Base-by-base conservation (phyloP, 2,888 invertebrate genomes). In the Bimastos eiseni region DNA sequence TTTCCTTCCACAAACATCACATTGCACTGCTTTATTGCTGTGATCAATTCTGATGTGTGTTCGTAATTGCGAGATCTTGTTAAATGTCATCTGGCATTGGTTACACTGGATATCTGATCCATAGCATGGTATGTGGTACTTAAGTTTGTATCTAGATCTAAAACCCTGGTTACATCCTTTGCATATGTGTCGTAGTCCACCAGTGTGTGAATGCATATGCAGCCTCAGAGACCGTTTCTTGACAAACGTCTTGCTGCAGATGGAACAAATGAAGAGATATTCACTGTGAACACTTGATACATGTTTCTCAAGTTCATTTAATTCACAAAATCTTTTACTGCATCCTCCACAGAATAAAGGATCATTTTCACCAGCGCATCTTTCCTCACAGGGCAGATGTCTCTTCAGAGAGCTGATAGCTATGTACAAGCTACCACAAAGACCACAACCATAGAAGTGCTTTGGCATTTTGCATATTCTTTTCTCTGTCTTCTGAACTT, bases 1-100 rank as follows among this genome's bases (percentile, higher is more conserved):
- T 37, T 86, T 86, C 86, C 36, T 36, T 37, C 86, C 86, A 70
- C 90, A 90, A 33, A 37, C 38, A 19, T 49, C 49, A 30, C 89
- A 44, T 8, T 37, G 24, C 15, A 41, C 89, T n/a, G n/a, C 33
- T 19, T 2, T 41, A 34, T 89, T 49, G 49, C 38, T 37, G 89
- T 89, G 89, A 33, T 89, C 49, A 11, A 41, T 89, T 5, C 11
- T 37, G 38, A 89, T 1, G 49, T 89, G 89, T 13, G 41, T 89
- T 30, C 34, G 89, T 36, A 89, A n/a, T 34, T 89, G 33, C 19
- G 41, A 30, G 19, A 34, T 37, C 41, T 89, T 89, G n/a, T 21
- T 1, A 41, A 89, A 89, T 33, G 30, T 89, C 49, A 41, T 41
- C 89, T 33, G 36, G 33, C 89, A 89, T 19, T 44, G 41, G 33